These are phyloP conservation scores for Sycophila sp. DNA, from an alignment of 1,140 invertebrate genomes.

Conservation along the genomic window DNA sequence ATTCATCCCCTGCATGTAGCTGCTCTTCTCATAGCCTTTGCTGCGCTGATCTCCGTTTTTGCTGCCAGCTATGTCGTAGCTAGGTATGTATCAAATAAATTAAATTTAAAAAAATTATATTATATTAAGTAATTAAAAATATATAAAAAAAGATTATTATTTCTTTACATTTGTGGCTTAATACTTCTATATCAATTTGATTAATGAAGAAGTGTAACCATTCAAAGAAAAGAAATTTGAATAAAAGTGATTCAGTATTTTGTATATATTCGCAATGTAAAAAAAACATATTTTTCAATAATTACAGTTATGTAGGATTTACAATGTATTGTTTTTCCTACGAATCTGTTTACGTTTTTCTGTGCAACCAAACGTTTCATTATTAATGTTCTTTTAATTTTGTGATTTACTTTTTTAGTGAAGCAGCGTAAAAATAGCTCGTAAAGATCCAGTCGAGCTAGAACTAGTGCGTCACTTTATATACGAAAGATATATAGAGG, in stretches of 20 bases:
- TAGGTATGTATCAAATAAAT: constrained; percentile 41
- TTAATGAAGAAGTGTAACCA: no score
- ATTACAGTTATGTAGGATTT: no score
- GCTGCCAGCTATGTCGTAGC: constrained; percentile 56
- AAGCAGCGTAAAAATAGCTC: background rate
- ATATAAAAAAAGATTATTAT: background rate
- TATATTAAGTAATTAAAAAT: background rate
- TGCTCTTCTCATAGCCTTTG: constrained; percentile 49
- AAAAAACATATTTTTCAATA: no score
- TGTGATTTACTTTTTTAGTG: background rate
- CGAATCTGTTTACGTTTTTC: no score
- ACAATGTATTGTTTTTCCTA: background rate
- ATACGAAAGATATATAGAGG: background rate
- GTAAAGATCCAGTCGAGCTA: background rate
- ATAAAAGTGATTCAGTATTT: no score
- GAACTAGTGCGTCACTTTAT: background rate
- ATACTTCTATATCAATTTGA: no score
- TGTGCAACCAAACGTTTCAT: background rate
- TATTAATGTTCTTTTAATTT: background rate
- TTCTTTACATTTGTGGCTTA: no score
- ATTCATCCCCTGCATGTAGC: constrained; percentile 47
- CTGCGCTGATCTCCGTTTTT: constrained; percentile 51
- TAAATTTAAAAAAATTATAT: background rate
- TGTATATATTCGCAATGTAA: no score
- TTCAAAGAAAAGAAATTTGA: no score